phyloP scores from a whole-genome alignment of 2,888 invertebrate genomes.

The Monochamus alternatus region DNA sequence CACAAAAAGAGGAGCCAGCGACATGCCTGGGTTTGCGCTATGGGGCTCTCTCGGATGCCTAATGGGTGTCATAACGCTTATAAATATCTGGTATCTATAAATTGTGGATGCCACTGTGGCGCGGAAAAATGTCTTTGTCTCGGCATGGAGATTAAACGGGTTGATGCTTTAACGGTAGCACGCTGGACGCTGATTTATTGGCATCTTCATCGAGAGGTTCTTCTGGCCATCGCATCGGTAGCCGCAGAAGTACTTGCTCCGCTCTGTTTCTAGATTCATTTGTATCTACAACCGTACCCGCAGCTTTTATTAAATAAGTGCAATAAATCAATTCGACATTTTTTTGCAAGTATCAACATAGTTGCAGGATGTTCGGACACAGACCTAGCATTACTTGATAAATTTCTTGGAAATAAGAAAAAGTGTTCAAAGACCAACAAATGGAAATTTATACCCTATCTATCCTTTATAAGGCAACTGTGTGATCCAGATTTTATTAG shows the following conservation, averaged over 20 bases:
- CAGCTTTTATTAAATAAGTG: no score
- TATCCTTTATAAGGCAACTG: no score
- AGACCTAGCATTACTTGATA: no score
- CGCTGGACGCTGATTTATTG: slow-evolving; percentile 10
- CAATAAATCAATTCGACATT: no score
- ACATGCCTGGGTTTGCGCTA: slow-evolving; percentile 38
- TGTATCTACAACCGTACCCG: background rate
- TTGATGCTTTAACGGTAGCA: slow-evolving; percentile 17
- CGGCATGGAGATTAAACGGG: slow-evolving; percentile 3
- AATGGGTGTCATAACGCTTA: slow-evolving; percentile 36
- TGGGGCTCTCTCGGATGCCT: slow-evolving; percentile 38
- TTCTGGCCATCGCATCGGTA: slow-evolving; percentile 11
- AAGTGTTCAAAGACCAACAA: no score
- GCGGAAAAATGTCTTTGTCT: slow-evolving; percentile 31
- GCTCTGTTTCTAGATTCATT: background rate
- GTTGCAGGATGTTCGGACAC: no score
- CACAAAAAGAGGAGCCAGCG: slow-evolving; percentile 35
- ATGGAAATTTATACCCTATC: no score
- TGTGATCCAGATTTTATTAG: no score
- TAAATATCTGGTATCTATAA: slow-evolving; percentile 33
- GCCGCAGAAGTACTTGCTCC: background rate
- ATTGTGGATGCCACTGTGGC: slow-evolving; percentile 29
- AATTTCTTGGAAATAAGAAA: no score
- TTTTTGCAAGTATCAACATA: no score
- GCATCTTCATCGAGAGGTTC: background rate